A percentile compares a stretch with the other conserved stretches of the same genome.
Conservation (phyloP, 2,113 vertebrate species). For the Eolophus roseicapilla region DNA sequence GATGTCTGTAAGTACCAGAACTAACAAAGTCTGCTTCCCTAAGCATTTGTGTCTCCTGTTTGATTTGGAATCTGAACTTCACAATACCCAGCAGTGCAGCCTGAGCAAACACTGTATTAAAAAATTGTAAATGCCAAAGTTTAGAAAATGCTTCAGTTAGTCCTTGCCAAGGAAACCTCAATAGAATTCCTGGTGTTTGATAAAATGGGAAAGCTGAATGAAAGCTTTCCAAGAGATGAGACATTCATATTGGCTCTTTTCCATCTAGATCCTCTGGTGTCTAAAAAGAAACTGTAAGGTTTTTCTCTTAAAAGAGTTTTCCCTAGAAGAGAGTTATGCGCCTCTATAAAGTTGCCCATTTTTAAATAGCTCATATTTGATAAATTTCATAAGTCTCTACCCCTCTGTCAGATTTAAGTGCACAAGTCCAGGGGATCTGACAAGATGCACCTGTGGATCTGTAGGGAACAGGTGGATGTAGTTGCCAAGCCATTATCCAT, state of each 20-base stretch:
- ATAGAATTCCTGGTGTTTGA: background rate
- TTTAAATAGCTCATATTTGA: background rate
- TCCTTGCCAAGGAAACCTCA: background rate
- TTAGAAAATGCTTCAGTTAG: background rate
- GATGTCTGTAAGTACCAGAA: background rate
- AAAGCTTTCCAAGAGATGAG: background rate
- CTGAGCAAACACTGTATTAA: background rate
- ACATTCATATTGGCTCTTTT: background rate
- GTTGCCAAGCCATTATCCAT: background rate
- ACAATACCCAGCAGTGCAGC: background rate
- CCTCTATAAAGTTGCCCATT: background rate
- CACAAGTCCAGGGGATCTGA: background rate
- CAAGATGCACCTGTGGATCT: background rate
- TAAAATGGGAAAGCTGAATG: background rate
- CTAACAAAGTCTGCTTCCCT: background rate
- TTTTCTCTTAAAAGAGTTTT: background rate
- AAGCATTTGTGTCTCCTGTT: background rate
- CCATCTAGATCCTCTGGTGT: background rate
- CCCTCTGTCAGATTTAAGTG: background rate
- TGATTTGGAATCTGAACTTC: background rate
- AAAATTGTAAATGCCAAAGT: background rate
- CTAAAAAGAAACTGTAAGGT: background rate
- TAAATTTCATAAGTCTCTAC: background rate
- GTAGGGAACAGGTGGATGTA: background rate
- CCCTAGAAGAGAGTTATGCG: background rate